phyloP scores from a whole-genome alignment of 2,113 vertebrate genomes.

The Crypturellus undulatus region DNA sequence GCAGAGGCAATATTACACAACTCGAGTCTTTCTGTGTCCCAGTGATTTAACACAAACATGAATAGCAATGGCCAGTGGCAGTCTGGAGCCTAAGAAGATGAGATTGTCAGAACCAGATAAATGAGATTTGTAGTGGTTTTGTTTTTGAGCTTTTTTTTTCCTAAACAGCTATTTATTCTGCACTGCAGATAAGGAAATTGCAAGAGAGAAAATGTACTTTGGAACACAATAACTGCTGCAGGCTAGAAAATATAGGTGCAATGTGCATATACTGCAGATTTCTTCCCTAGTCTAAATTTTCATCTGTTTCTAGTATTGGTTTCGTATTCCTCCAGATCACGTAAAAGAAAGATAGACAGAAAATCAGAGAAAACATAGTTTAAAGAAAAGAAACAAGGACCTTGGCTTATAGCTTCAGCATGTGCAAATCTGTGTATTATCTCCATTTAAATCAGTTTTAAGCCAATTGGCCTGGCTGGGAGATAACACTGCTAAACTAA shows the following conservation, averaged over 20 bases:
- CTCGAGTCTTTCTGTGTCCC: background rate
- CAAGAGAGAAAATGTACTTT: conserved; percentile 2
- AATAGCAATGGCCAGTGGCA: conserved; percentile 1
- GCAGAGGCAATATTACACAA: background rate
- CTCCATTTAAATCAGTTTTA: background rate
- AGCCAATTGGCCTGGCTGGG: background rate
- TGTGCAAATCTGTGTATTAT: background rate
- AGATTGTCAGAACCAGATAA: conserved; percentile 37
- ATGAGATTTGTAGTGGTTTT: conserved; percentile 7
- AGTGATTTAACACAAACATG: conserved; percentile 7
- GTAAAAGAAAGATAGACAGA: background rate
- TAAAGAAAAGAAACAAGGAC: background rate
- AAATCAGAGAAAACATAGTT: background rate
- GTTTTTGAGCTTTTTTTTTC: background rate
- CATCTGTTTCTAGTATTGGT: background rate
- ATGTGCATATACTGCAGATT: background rate
- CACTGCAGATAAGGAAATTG: conserved; percentile 35
- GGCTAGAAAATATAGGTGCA: background rate
- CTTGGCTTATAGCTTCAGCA: background rate
- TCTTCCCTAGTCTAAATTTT: background rate
- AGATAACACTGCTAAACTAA: background rate
- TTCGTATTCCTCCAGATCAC: background rate
- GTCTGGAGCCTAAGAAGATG: background rate
- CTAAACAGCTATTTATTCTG: background rate
- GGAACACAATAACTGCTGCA: conserved; percentile 23